Evolutionary conservation across 2,888 invertebrate species (phyloP), one percentile per base, ranked within the genome.

Genomic region (Brassicogethes aeneus): DNA sequence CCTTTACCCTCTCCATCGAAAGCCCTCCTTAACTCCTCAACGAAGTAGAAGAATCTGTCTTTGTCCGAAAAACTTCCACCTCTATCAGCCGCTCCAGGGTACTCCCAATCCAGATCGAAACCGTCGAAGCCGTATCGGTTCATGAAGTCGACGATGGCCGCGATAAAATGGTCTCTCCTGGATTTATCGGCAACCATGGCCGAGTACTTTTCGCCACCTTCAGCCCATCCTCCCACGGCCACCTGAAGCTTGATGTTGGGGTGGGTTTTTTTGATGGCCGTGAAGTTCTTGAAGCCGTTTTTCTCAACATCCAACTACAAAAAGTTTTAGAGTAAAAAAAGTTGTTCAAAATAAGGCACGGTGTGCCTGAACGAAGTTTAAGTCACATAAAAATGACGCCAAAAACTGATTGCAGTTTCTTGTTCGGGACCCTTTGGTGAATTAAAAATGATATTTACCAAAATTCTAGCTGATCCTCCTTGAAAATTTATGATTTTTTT

Each of bases 161-260:
- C 70, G 46, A 91, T 82, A 60, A 91, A 90, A 2, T 75, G 69
- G 56, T 76, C 75, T 37, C 91, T 73, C 14, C 78, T 72, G 38
- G 75, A 72, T 55, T 83, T 82, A 34, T 80, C 74, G 0, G 81
- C 75, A 0, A 86, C 88, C 79, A 92, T 80, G 37, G 76, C 73
- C 0, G 91, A 91, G 66, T 91, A 92, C 62, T 91, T 91, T 49
- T 79, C 74, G 14, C 91, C 91, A 10, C 91, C 91, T 61, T 91
- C 91, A 1, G 82, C 91, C 91, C 91, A 92, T 0, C 91, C 91
- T 0, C 92, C 92, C 1, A 91, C 84, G 0, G 91, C 91, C 1
- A 91, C 74, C 69, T 79, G 76, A 33, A 85, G 77, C 65, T 88
- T 88, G 3, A 90, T 71, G 16, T 76, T 65, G 0, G 90, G 89